phyloP scores from a whole-genome alignment of 2,113 vertebrate species.

The Nothoprocta perdicaria region DNA sequence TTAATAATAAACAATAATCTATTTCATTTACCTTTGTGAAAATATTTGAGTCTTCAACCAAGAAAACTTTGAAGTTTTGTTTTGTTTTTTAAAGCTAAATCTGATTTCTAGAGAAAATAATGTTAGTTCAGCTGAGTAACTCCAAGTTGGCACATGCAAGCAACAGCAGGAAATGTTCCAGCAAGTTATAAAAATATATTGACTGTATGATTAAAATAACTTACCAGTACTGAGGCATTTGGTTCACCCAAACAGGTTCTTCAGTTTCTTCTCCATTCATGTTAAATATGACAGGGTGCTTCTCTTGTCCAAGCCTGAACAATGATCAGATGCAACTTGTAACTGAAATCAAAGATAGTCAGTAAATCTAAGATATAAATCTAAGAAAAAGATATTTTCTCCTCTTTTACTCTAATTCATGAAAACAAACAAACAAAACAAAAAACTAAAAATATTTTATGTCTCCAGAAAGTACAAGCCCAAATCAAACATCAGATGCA shows the following conservation, averaged over 20 bases:
- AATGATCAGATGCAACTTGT: not conserved
- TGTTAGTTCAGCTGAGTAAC: not conserved
- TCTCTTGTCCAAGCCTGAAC: not conserved
- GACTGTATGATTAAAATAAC: conserved; percentile 11
- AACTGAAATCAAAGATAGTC: not conserved
- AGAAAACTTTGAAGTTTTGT: conserved; percentile 5
- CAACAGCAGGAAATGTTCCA: conserved; percentile 18
- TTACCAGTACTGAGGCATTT: not conserved
- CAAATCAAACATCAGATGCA: not conserved
- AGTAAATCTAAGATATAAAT: not conserved
- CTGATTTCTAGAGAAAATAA: conserved; percentile 33
- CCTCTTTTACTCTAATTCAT: not conserved
- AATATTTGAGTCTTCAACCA: not conserved
- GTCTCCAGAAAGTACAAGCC: not conserved
- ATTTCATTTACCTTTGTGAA: conserved; percentile 20
- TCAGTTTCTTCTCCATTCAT: rapidly evolving
- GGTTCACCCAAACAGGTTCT: not conserved
- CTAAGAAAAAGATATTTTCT: not conserved
- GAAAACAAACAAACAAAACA: not conserved
- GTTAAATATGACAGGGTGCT: not conserved
- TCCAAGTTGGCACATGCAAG: conserved; percentile 7
- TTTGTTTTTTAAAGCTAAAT: not conserved
- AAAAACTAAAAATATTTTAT: not conserved
- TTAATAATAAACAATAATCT: not conserved
- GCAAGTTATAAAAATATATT: conserved; percentile 4